Evolutionary conservation across 2,113 vertebrate species (phyloP).

Genomic region (Chloebia gouldiae): DNA sequence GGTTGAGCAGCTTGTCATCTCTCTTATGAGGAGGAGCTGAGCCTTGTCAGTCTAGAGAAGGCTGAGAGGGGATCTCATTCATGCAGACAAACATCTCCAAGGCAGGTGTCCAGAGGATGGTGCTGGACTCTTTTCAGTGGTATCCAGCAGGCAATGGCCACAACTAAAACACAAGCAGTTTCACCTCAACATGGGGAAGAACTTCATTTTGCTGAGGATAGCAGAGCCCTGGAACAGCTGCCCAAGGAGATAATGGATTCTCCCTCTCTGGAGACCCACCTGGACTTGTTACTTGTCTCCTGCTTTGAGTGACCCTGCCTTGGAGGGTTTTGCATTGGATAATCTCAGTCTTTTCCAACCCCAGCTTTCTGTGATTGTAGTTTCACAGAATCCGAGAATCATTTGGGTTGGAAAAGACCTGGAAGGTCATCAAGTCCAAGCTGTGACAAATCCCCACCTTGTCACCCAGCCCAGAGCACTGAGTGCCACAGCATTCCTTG

Average conservation of each 20-base stretch:
- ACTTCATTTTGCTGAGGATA: not conserved
- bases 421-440: not conserved
- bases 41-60: not conserved
- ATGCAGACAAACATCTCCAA: not conserved
- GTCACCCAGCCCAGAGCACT: not conserved
- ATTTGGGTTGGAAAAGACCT: not conserved
- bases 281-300: rapidly evolving
- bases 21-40: not conserved
- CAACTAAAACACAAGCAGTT: not conserved
- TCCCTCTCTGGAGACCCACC: not conserved
- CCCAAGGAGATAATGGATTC: not conserved
- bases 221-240: not conserved
- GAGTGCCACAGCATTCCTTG: not conserved
- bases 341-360: not conserved
- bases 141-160: not conserved
- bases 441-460: not conserved
- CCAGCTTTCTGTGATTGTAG: not conserved
- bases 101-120: not conserved
- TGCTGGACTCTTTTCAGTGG: not conserved
- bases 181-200: not conserved
- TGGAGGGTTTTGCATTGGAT: no score
- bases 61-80: not conserved
- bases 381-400: not conserved
- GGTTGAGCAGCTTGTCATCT: not conserved
- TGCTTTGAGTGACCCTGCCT: not conserved